Evolutionary conservation across 2,113 vertebrate genomes (phyloP), one percentile per base, ranked within the genome.

Genomic region (Polypterus senegalus): DNA sequence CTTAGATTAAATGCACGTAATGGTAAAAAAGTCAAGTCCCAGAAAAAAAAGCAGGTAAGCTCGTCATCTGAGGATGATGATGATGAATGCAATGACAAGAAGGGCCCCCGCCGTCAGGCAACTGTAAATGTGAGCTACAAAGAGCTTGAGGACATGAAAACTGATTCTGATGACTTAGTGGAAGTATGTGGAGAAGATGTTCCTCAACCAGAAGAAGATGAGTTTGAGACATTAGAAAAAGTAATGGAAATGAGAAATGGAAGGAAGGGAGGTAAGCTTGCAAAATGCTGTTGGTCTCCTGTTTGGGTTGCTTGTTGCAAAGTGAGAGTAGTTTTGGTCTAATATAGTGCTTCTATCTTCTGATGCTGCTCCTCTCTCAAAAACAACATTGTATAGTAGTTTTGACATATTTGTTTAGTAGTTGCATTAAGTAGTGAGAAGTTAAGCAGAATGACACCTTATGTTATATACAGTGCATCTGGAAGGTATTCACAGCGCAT

Each of bases 91-190:
- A 90, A 88, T 59, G 81, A 93, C 73, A 97, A 97, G 75, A 85
- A 84, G 65, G 93, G 88, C 48, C 91, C 92, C 58, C 88, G 95
- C 63, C 91, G 96, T 52, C 94, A 97, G 69, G 95, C 95, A 65
- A 99, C 96, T 0, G 93, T 97, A 61, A 99, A 99, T 11, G 60
- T 99, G 60, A 98, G 95, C 81, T 98, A 99, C 73, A 99, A 99
- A 68, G 95, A 99, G 77, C 90, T 94, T 46, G 96, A 99, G 62
- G 95, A 99, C 68, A 81, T 92, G 65, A 97, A 98, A 75, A 99
- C 96, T 0, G 96, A 99, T 80, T 99, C 96, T 1, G 96, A 99
- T 67, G 96, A 99, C 70, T 74, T 99, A 43, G 67, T 99, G 48
- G 96, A 99, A 79, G 91, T 98, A 56, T 85, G 89, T 67, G 96